phyloP scores from a whole-genome alignment of 1,140 invertebrate genomes.

The Cecropterus lyciades region DNA sequence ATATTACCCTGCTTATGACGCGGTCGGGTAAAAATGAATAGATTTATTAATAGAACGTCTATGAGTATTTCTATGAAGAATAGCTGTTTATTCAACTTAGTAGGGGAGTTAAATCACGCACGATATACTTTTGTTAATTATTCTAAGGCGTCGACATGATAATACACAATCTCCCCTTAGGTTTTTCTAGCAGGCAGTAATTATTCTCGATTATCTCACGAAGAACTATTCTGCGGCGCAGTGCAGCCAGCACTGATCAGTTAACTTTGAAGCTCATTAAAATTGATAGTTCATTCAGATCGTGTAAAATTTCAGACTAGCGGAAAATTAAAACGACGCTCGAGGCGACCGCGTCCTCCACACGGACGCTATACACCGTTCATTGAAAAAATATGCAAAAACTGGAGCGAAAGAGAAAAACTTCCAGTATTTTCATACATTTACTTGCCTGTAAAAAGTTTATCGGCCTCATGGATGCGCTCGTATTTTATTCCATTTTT shows the following conservation, averaged over 20 bases:
- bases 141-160: not conserved
- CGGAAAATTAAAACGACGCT: constrained; percentile 83
- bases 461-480: constrained; percentile 53
- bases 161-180: not conserved
- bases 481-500: constrained; percentile 44
- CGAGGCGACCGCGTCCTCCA: constrained; percentile 60
- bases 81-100: too few species aligned
- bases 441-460: constrained; percentile 65
- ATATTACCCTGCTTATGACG: too few species aligned
- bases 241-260: constrained; percentile 68
- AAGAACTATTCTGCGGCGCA: constrained; percentile 48
- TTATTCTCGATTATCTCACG: constrained; percentile 40
- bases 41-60: too few species aligned
- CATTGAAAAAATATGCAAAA: constrained; percentile 58
- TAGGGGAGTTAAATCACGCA: too few species aligned
- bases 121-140: not conserved
- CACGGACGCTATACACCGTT: constrained; percentile 47
- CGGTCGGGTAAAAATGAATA: too few species aligned
- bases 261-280: constrained; percentile 83
- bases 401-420: constrained; percentile 52
- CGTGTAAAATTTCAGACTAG: constrained; percentile 73
- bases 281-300: constrained; percentile 80
- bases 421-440: constrained; percentile 61
- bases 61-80: too few species aligned
- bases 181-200: constrained; percentile 17